Base-by-base conservation (phyloP, 2,113 vertebrate species). In the Lagopus leucura region DNA sequence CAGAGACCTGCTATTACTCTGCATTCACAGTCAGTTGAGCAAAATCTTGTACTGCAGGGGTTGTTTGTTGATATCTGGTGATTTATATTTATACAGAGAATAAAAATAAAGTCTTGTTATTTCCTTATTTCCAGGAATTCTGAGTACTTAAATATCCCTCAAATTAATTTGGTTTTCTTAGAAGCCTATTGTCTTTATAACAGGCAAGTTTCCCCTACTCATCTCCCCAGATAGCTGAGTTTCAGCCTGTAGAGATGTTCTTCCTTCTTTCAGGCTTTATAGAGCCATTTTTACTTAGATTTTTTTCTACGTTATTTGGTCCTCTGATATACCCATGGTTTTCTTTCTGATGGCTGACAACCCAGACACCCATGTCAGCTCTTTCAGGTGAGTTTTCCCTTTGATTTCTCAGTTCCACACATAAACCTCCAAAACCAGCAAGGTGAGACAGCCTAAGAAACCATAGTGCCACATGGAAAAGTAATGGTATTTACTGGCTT, bases 401-500 rank as follows among this genome's bases (percentile, higher is more conserved):
- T 82, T 77, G 72, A 22, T 54, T 61, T 87, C 83, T 70, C 50
- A 64, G 79, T 72, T 89, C 57, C 43, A 28, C 65, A 64, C 67
- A 36, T 28, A 43, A 5, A 14, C 77, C 76, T 86, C 76, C 69
- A 69, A 75, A 74, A 43, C 27, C 80, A 81, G 74, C 54, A 80
- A 67, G 55, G 72, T 3, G 3, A 84, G 60, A 67, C 66, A 94
- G 70, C 55, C 70, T 91, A 27, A 57, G 91, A 61, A 90, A 28
- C 45, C 42, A 7, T 55, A 28, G 40, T 36, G 43, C 71, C 80
- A 74, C 65, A 15, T 66, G 86, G 82, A 57, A 91, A 92, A 47
- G 58, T 84, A 92, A 55, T 50, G 86, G 94, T 72, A 89, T 94
- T 96, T 91, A 91, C 65, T 94, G 73, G 58, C 72, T 74, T 90